These are phyloP conservation scores for Osmerus mordax DNA, from an alignment of 2,113 vertebrate species.

Conservation along the genomic window DNA sequence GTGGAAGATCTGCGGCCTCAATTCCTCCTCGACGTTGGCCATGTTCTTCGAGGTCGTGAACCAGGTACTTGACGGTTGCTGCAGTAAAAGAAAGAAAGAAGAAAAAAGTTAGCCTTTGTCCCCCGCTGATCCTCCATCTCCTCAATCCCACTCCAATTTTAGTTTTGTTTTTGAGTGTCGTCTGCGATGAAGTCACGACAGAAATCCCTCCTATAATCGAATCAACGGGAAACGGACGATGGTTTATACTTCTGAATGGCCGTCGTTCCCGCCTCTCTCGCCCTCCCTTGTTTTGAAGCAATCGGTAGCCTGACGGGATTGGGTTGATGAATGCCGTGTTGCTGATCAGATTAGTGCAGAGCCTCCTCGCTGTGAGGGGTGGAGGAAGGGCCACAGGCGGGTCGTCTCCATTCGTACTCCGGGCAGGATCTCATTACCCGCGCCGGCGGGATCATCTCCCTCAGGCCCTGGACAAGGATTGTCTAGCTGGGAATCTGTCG, in stretches of 20 bases:
- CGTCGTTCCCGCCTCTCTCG: neutral
- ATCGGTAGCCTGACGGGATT: neutral
- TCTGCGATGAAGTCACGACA: no score
- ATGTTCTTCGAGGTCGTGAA: slow-evolving; percentile 96
- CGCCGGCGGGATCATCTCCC: no score
- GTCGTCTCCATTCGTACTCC: no score
- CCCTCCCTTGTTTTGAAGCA: neutral
- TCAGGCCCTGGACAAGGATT: no score
- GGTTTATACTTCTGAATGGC: neutral
- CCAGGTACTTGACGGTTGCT: slow-evolving; percentile 76
- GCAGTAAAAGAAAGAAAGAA: no score
- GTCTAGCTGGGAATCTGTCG: no score
- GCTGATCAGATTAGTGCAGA: neutral
- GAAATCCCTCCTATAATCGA: neutral
- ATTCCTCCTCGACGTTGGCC: slow-evolving; percentile 83
- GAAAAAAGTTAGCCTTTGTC: neutral
- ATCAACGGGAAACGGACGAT: neutral
- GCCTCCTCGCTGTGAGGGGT: no score
- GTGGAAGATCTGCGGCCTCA: slow-evolving; percentile 92
- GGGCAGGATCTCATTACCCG: no score
- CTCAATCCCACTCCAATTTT: neutral
- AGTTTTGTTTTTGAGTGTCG: no score
- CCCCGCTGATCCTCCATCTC: neutral
- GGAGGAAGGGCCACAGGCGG: no score
- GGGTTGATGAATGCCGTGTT: neutral